A percentile compares a stretch with the other conserved stretches of the same genome.
phyloP scores from a whole-genome alignment of 2,888 invertebrate genomes.

The Plebejus argus region DNA sequence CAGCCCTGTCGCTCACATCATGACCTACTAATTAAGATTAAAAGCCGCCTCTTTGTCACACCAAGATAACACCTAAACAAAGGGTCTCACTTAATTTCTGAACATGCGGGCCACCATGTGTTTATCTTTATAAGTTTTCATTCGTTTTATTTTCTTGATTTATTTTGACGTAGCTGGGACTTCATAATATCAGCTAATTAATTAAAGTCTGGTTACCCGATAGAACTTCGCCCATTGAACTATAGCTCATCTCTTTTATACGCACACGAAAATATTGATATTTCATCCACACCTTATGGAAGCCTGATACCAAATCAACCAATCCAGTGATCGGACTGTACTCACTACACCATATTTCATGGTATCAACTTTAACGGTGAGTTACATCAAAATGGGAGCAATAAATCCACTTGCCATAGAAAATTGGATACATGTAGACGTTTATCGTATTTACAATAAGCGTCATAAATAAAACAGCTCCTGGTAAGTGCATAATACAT shows the following conservation, averaged over 20 bases:
- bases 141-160: neutral
- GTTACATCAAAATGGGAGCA: conserved; percentile 14
- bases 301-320: neutral
- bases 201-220: too few species aligned
- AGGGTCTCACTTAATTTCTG: conserved; percentile 16
- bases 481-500: conserved; percentile 21
- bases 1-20: conserved; percentile 5
- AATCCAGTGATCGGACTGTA: neutral
- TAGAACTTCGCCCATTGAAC: neutral
- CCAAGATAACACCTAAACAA: neutral
- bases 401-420: conserved; percentile 21
- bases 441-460: conserved; percentile 23
- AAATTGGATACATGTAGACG: conserved; percentile 3
- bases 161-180: too few species aligned
- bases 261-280: neutral
- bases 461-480: conserved; percentile 27
- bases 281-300: neutral
- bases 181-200: too few species aligned
- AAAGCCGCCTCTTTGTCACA: conserved; percentile 13
- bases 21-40: conserved; percentile 8
- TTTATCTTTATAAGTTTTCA: neutral
- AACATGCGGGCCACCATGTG: conserved; percentile 3
- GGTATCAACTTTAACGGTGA: neutral
- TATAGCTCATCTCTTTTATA: neutral
- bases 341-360: neutral